Evolutionary conservation across 2,888 invertebrate species (phyloP).

Genomic region (Ichneumon xanthorius): DNA sequence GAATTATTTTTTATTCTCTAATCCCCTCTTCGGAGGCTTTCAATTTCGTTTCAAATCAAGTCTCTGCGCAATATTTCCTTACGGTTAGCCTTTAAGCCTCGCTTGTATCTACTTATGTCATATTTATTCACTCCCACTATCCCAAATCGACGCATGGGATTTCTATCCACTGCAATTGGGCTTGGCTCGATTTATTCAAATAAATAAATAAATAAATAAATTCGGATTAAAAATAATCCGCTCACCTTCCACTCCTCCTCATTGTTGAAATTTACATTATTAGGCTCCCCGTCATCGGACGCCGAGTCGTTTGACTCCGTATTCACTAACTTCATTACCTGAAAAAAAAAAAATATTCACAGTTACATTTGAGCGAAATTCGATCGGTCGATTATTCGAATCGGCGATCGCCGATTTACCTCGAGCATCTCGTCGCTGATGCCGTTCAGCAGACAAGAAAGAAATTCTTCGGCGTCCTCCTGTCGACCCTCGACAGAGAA

Average conservation of each 20-base stretch:
- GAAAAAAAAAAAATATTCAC: constrained; percentile 31
- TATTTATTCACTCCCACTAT: too few relatives aligned
- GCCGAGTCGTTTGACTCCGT: constrained; percentile 70
- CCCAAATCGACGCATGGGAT: too few relatives aligned
- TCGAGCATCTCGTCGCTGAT: constrained; percentile 99
- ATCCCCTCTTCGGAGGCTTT: too few relatives aligned
- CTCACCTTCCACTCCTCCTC: constrained; percentile 90
- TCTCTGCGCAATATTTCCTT: too few relatives aligned
- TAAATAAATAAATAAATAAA: constrained; percentile 11
- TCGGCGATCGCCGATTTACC: constrained; percentile 84
- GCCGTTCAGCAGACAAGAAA: constrained; percentile 96
- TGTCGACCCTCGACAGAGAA: constrained; percentile 94
- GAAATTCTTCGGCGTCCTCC: constrained; percentile 99
- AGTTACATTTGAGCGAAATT: background rate
- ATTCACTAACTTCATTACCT: constrained; percentile 86
- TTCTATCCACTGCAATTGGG: too few relatives aligned
- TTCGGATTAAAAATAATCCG: constrained; percentile 10
- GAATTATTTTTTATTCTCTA: too few relatives aligned
- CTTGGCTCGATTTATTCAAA: too few relatives aligned
- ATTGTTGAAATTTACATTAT: constrained; percentile 84
- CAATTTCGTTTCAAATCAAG: too few relatives aligned
- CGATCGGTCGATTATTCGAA: background rate
- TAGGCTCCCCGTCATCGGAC: constrained; percentile 73
- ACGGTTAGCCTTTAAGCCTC: too few relatives aligned
- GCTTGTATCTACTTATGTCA: too few relatives aligned